Conservation (phyloP, 2,797 vertebrate species). For the Zonotrichia albicollis region DNA sequence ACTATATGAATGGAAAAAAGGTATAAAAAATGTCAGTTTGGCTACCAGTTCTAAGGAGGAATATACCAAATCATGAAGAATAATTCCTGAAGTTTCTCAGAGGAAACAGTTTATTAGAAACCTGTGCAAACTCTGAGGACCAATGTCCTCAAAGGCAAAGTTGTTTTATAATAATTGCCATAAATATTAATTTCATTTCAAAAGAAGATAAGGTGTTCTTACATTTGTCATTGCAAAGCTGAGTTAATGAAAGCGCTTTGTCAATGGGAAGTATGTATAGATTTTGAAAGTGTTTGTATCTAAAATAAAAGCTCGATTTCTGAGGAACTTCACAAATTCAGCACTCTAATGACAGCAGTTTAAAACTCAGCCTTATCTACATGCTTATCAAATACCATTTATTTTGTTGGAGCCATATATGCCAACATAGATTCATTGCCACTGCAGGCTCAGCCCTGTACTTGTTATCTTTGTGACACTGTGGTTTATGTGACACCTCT, state of each 20-base stretch:
- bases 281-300: background rate
- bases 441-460: background rate
- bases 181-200: conserved; percentile 1
- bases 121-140: background rate
- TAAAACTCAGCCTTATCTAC: background rate
- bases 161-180: background rate
- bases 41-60: background rate
- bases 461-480: background rate
- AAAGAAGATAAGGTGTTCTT: background rate
- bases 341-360: background rate
- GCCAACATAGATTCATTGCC: background rate
- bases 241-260: background rate
- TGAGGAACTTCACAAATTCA: background rate
- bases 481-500: conserved; percentile 24
- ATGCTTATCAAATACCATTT: background rate
- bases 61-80: background rate
- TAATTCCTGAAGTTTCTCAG: background rate
- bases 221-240: background rate
- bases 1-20: background rate
- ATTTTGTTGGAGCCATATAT: background rate
- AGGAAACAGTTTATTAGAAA: background rate
- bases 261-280: background rate
- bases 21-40: background rate
- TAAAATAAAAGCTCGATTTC: background rate
- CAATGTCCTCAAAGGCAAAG: background rate